These are phyloP conservation scores for Tragelaphus buxtoni DNA, from an alignment of 2,113 vertebrate species.

Conservation along the genomic window DNA sequence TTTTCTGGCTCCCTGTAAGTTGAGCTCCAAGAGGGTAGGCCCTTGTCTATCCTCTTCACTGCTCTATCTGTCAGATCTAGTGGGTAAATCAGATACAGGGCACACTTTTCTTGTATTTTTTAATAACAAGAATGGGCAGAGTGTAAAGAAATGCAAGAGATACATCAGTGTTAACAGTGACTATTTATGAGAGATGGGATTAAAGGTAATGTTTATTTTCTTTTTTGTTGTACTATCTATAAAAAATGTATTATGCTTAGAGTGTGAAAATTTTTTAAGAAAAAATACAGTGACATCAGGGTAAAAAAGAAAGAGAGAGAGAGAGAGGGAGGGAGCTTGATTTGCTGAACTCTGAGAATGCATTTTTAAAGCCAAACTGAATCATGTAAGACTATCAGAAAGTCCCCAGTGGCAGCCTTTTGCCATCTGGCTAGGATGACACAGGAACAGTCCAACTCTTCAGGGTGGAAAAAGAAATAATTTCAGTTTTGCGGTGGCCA, in stretches of 20 bases:
- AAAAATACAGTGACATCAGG: background rate
- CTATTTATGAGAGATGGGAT: background rate
- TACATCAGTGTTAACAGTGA: background rate
- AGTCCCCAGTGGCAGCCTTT: background rate
- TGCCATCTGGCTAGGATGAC: background rate
- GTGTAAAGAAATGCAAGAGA: background rate
- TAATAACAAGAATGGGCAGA: background rate
- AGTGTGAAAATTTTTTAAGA: background rate
- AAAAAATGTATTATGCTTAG: background rate
- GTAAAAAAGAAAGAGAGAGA: background rate
- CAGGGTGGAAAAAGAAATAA: background rate
- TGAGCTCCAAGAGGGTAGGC: background rate
- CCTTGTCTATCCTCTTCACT: too few relatives aligned
- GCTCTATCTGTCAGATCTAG: fast-evolving
- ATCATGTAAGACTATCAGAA: fast-evolving
- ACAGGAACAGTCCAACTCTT: background rate
- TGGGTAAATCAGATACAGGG: background rate
- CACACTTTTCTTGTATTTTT: background rate
- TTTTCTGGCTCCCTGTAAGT: background rate
- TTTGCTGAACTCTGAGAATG: background rate
- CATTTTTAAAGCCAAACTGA: background rate
- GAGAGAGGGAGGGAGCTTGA: background rate
- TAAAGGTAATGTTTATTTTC: background rate
- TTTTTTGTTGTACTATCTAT: background rate
- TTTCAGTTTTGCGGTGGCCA: background rate